These are phyloP conservation scores for Euleptes europaea DNA, from an alignment of 2,113 vertebrate genomes.

Conservation along the genomic window DNA sequence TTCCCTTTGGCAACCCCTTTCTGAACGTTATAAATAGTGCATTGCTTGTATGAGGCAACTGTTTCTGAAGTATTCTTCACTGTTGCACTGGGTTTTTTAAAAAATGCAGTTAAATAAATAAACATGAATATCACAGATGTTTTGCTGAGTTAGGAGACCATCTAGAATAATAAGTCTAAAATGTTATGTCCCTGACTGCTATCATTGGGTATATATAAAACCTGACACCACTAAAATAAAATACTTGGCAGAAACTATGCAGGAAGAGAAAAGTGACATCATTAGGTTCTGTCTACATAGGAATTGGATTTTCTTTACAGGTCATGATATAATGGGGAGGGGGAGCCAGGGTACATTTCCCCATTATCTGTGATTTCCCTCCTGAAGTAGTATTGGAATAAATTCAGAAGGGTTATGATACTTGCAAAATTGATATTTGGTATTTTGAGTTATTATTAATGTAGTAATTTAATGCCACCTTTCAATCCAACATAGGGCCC, in stretches of 20 bases:
- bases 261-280: not conserved
- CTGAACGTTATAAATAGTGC: no score
- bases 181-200: not conserved
- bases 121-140: not conserved
- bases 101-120: not conserved
- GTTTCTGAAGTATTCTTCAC: not conserved
- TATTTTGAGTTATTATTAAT: no score
- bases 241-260: not conserved
- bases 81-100: not conserved
- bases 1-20: no score
- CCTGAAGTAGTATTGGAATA: no score
- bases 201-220: not conserved
- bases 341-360: not conserved
- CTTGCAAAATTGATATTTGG: no score
- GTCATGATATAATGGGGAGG: rapidly evolving
- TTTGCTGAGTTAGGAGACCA: not conserved
- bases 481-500: no score
- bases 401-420: no score
- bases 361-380: no score
- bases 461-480: no score
- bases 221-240: not conserved
- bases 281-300: not conserved
- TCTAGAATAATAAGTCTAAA: not conserved
- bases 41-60: not conserved
- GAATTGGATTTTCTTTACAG: not conserved